These are phyloP conservation scores for Heteronetta atricapilla DNA, from an alignment of 2,113 vertebrate species.

Conservation along the genomic window DNA sequence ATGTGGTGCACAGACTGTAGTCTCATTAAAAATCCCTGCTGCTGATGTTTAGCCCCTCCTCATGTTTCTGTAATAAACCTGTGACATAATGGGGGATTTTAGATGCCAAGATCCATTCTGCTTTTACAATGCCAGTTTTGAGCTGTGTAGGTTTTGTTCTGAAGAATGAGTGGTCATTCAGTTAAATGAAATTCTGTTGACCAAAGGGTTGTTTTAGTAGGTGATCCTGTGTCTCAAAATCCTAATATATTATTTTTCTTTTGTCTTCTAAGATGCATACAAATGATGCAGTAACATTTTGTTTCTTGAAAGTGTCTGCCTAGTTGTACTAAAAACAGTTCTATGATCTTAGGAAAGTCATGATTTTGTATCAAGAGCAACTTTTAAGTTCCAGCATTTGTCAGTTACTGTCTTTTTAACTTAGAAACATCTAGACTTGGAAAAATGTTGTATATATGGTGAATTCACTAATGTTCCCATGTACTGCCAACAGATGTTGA, in stretches of 20 bases:
- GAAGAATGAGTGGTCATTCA: background rate
- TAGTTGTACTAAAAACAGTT: background rate
- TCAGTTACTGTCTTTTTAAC: background rate
- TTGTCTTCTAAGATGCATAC: background rate
- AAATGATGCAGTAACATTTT: background rate
- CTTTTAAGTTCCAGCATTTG: background rate
- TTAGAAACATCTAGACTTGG: background rate
- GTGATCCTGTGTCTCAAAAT: background rate
- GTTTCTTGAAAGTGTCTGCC: background rate
- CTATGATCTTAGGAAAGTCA: background rate
- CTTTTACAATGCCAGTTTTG: background rate
- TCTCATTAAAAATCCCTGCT: background rate
- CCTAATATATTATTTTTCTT: background rate
- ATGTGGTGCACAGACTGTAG: background rate
- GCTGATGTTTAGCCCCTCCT: background rate
- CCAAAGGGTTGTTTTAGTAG: background rate
- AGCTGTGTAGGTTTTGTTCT: background rate
- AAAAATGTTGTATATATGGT: background rate
- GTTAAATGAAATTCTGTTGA: background rate
- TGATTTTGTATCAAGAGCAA: background rate
- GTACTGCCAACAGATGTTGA: constrained; percentile 75
- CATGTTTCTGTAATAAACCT: background rate
- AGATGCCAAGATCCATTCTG: background rate
- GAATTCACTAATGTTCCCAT: constrained; percentile 17
- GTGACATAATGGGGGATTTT: background rate